Conservation (phyloP, 2,797 vertebrate genomes). For the Halcyon chelicuti region DNA sequence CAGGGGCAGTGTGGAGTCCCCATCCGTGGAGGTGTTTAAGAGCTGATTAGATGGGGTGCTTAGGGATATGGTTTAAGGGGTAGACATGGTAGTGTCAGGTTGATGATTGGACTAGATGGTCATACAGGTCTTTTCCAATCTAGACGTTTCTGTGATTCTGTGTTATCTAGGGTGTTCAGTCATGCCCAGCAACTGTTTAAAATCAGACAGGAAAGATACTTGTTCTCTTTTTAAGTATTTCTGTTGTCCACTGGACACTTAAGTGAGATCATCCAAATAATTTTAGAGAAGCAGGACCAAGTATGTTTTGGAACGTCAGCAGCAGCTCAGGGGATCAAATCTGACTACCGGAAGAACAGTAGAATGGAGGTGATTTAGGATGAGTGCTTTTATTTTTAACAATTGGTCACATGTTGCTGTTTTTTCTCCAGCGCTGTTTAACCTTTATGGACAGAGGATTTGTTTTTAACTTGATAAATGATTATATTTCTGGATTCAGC, state of each 20-base stretch:
- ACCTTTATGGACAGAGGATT: conserved; percentile 98
- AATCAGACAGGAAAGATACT: neutral
- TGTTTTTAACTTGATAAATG: conserved; percentile 92
- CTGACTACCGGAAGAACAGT: neutral
- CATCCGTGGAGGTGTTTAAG: too few species aligned
- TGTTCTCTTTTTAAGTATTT: neutral
- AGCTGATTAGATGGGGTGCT: too few species aligned
- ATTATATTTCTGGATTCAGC: conserved; percentile 94
- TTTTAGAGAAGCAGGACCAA: neutral
- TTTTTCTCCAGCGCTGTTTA: conserved; percentile 87
- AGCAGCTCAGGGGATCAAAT: neutral
- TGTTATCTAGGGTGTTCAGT: neutral
- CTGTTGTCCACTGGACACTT: neutral
- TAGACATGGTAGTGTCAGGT: too few species aligned
- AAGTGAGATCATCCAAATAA: neutral
- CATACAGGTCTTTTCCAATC: too few species aligned
- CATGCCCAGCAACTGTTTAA: neutral
- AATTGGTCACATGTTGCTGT: neutral
- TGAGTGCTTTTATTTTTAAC: neutral
- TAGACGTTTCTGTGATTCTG: neutral
- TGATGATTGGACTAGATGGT: too few species aligned
- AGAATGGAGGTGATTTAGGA: neutral
- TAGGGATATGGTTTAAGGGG: too few species aligned
- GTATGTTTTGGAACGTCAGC: neutral
- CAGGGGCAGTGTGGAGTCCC: too few species aligned